These are phyloP conservation scores for Agonopterix heracliana DNA, from an alignment of 2,888 invertebrate species.

Conservation along the genomic window DNA sequence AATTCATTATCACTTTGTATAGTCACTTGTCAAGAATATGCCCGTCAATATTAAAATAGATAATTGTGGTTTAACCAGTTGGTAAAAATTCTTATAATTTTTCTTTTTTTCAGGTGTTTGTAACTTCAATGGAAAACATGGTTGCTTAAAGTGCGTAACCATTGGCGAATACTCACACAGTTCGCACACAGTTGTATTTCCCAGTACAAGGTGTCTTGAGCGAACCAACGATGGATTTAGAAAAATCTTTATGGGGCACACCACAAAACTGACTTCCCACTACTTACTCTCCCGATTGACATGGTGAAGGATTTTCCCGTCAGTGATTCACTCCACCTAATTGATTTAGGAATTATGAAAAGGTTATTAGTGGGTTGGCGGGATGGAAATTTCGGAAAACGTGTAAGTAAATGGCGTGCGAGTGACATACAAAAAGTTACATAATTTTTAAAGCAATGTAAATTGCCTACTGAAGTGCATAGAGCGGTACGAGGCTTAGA, in stretches of 20 bases:
- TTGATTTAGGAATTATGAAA: conserved; percentile 20
- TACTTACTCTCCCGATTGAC: conserved; percentile 1
- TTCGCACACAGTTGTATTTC: conserved; percentile 14
- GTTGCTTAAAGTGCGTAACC: conserved; percentile 15
- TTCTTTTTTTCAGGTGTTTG: conserved; percentile 11
- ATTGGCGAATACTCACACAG: conserved; percentile 17
- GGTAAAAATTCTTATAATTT: background rate
- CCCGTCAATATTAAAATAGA: background rate
- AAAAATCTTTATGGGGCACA: background rate
- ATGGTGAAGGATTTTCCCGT: conserved; percentile 10
- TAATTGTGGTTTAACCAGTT: background rate
- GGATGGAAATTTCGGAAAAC: conserved; percentile 17
- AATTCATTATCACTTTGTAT: background rate
- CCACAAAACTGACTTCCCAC: conserved; percentile 2
- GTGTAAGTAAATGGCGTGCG: conserved; percentile 13
- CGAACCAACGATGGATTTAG: background rate
- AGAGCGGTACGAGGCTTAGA: conserved; percentile 8
- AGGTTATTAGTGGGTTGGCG: conserved; percentile 17
- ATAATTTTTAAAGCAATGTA: conserved; percentile 1
- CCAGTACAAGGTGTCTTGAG: background rate
- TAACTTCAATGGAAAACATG: conserved; percentile 16
- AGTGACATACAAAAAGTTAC: conserved; percentile 3
- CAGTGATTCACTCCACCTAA: conserved; percentile 15
- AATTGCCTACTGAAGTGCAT: conserved; percentile 6
- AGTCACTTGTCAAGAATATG: background rate